Evolutionary conservation across 2,888 invertebrate species (phyloP), one percentile per base, ranked within the genome.

Genomic region (Tetragonula carbonaria): DNA sequence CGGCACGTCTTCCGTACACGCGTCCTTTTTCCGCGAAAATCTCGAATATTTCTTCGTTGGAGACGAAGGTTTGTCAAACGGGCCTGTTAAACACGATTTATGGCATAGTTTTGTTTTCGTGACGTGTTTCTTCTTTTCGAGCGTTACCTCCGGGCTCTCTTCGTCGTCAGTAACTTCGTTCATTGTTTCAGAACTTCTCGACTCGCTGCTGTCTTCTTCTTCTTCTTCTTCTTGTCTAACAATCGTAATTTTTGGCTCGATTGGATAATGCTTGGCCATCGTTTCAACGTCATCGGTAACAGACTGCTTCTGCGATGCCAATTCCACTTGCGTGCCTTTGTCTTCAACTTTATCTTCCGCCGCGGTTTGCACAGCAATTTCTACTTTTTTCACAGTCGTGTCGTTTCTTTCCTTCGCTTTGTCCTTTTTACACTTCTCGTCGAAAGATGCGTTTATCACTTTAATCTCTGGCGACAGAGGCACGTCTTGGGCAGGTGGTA

Each of bases 201-300:
- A 90, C 59, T 87, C 86, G 6, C 83, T 89, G 38, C 86, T 91
- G 51, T 87, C 86, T 14, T 86, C 87, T 28, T 28, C 28, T 28
- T 28, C 28, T 28, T 28, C 28, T 14, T 86, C 87, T 28, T 89
- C 91, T 16, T 91, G 90, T 4, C 90, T 90, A 4, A 93, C 77
- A n/a, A 94, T 85, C 16, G 88, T 92, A 4, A 94, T 86, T 21
- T 88, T 80, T 50, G 94, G 93, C 76, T 94, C 93, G 11, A 93
- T 70, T 1, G 89, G 90, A 77, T 88, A 83, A 21, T 79, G 74
- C 59, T 59, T 80, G 0, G 68, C 21, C 55, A 68, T 38, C 13
- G 33, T 18, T 11, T 74, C 16, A 4, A 74, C 13, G 18, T 80
- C 83, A 8, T 59, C 74, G 1, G 6, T 53, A n/a, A 6, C 45